Percentiles rank a stretch among this genome's conserved stretches.
These are phyloP conservation scores for Pyrgilauda ruficollis DNA, from an alignment of 2,113 vertebrate genomes.

Conservation along the genomic window DNA sequence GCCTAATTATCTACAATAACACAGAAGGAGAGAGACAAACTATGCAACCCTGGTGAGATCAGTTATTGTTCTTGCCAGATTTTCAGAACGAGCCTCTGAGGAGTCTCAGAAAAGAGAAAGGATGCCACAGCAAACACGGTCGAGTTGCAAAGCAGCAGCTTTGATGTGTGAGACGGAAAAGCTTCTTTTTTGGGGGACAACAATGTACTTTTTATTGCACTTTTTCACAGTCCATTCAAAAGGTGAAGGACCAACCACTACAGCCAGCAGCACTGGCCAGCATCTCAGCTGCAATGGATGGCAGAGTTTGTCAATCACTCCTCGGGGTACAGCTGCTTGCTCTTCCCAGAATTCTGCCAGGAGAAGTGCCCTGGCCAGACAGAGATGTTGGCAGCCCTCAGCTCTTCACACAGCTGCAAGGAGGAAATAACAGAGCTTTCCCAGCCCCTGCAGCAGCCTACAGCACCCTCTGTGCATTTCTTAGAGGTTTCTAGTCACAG, in stretches of 20 bases:
- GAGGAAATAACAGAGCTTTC: background rate
- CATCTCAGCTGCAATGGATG: background rate
- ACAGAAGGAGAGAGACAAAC: background rate
- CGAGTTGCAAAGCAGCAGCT: background rate
- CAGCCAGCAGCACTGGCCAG: background rate
- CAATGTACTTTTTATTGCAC: background rate
- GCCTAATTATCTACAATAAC: background rate
- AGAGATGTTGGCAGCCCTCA: background rate
- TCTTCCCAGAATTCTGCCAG: background rate
- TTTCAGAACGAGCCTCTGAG: background rate
- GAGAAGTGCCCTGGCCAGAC: background rate
- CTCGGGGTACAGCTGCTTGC: rapidly evolving
- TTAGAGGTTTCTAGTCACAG: background rate
- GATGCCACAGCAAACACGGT: background rate
- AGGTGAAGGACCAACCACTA: background rate
- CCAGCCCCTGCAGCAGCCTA: background rate
- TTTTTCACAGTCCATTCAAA: background rate
- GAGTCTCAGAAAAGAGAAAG: background rate
- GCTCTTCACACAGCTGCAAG: background rate
- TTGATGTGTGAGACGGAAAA: background rate
- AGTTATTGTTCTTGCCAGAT: background rate
- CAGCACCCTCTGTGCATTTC: background rate
- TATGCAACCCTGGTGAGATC: background rate
- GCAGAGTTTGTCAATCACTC: background rate
- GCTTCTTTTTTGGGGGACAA: background rate